These are phyloP conservation scores for Harpagifer antarcticus DNA, from an alignment of 2,797 vertebrate genomes.

Conservation along the genomic window DNA sequence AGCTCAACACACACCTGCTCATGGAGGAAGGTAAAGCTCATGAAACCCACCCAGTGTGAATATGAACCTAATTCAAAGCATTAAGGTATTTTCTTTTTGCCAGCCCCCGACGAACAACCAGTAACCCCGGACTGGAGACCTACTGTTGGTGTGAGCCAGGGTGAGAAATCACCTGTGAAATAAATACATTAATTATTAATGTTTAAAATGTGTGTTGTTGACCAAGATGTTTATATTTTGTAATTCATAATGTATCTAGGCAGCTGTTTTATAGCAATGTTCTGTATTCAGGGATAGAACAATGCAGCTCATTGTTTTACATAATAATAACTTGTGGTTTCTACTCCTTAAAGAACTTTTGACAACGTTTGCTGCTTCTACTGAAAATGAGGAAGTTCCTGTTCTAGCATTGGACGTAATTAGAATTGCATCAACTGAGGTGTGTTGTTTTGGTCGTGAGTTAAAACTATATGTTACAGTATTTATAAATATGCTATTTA, in stretches of 20 bases:
- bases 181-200: background rate
- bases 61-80: background rate
- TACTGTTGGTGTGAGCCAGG: background rate
- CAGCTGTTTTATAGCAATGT: background rate
- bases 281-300: background rate
- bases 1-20: constrained; percentile 55
- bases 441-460: background rate
- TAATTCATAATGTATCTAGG: background rate
- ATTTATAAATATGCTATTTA: no score
- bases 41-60: background rate
- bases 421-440: constrained; percentile 10
- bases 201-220: background rate
- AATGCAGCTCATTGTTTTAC: background rate
- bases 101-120: constrained; percentile 34
- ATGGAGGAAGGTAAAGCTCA: constrained; percentile 67
- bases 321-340: background rate
- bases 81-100: background rate
- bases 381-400: background rate
- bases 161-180: constrained; percentile 14
- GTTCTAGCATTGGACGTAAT: background rate
- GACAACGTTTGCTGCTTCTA: background rate
- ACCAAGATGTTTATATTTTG: background rate
- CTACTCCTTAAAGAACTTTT: constrained; percentile 32
- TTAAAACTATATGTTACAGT: no score
- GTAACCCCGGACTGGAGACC: constrained; percentile 2